phyloP scores from a whole-genome alignment of 2,113 vertebrate genomes.

The Chlorocebus sabaeus region DNA sequence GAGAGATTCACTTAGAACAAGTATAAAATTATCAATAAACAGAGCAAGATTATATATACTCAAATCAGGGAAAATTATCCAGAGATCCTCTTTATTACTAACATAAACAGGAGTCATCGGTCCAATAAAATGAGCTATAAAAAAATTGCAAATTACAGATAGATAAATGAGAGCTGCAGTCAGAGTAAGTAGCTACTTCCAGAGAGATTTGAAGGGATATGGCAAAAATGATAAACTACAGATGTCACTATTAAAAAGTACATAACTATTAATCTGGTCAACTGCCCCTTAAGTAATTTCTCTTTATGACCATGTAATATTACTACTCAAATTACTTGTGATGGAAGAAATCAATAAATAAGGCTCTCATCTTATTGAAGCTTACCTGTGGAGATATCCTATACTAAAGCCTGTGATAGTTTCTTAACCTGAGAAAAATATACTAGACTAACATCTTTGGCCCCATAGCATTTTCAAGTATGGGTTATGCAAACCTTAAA shows the following conservation, averaged over 20 bases:
- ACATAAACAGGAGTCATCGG: not conserved
- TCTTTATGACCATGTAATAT: not conserved
- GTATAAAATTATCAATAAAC: not conserved
- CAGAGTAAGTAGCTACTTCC: not conserved
- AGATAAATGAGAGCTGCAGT: not conserved
- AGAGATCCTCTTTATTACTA: not conserved
- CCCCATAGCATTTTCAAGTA: not conserved
- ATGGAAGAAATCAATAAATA: not conserved
- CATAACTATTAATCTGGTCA: not conserved
- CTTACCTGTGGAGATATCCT: not conserved
- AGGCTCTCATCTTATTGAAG: not conserved
- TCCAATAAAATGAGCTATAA: not conserved
- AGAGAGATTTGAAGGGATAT: not conserved
- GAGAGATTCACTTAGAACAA: not conserved
- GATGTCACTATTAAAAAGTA: not conserved
- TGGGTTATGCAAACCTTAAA: not conserved
- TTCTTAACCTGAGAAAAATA: not conserved
- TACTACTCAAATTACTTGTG: not conserved
- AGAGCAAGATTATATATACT: not conserved
- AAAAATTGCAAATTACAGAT: not conserved
- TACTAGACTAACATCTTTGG: not conserved
- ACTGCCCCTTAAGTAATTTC: not conserved
- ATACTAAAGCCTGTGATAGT: not conserved
- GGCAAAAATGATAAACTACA: not conserved
- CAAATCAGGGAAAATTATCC: not conserved